Conservation (phyloP, 2,113 vertebrate genomes). For the Typhlomys cinereus region DNA sequence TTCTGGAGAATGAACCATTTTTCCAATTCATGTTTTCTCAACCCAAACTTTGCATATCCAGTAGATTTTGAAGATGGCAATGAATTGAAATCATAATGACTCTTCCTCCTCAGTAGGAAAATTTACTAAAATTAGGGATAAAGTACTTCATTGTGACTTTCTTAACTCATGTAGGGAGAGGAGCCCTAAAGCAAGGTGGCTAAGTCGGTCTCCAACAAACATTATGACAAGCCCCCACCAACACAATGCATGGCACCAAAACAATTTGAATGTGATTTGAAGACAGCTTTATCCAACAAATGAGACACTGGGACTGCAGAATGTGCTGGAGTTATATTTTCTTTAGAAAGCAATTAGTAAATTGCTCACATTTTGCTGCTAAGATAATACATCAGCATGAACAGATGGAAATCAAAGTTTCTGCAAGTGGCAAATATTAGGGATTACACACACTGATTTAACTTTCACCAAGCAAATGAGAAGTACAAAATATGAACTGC, state of each 20-base stretch:
- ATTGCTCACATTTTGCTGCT: slow-evolving; percentile 67
- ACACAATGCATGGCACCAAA: slow-evolving; percentile 15
- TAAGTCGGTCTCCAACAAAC: background rate
- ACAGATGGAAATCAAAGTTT: slow-evolving; percentile 73
- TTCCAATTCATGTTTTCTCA: background rate
- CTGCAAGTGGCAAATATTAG: slow-evolving; percentile 46
- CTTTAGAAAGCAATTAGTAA: slow-evolving; percentile 72
- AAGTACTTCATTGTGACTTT: background rate
- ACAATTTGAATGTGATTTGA: background rate
- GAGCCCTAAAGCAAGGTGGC: slow-evolving; percentile 38
- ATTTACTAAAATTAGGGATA: slow-evolving; percentile 33
- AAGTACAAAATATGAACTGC: slow-evolving; percentile 45
- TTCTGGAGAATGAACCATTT: background rate
- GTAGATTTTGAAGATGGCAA: background rate
- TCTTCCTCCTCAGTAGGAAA: background rate
- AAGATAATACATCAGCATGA: slow-evolving; percentile 56
- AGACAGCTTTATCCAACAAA: slow-evolving; percentile 43
- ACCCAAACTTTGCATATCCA: background rate
- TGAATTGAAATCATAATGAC: background rate
- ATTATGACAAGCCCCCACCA: slow-evolving; percentile 62
- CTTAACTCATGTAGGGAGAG: background rate
- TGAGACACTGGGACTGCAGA: slow-evolving; percentile 40
- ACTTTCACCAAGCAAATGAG: slow-evolving; percentile 66
- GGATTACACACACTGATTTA: slow-evolving; percentile 62
- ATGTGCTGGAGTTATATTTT: slow-evolving; percentile 48